Conservation (phyloP, 2,888 invertebrate genomes). For the Sympetrum striolatum region DNA sequence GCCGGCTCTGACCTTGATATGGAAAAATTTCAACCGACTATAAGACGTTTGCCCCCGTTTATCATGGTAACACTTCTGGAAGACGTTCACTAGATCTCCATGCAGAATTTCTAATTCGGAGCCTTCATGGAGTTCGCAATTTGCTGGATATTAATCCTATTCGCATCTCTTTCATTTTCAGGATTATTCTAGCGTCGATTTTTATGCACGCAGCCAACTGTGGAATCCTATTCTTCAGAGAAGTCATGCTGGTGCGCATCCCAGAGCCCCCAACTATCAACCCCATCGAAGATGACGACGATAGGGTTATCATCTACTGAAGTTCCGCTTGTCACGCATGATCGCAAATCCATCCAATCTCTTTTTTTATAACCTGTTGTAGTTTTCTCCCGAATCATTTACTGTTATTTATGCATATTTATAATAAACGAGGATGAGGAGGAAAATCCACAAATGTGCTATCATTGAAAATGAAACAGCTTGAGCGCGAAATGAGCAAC, state of each 20-base stretch:
- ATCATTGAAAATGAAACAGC: no score
- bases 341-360: not conserved
- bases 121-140: no score
- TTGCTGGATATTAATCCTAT: no score
- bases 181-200: conserved; percentile 55
- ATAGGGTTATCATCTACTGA: conserved; percentile 52
- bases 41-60: no score
- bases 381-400: not conserved
- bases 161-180: conserved; percentile 48
- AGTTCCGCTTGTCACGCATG: not conserved
- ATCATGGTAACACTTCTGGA: no score
- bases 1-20: no score
- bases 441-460: no score
- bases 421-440: not conserved
- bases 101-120: no score
- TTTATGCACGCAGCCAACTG: conserved; percentile 55
- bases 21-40: no score
- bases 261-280: conserved; percentile 53
- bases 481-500: no score
- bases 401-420: not conserved
- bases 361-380: not conserved
- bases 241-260: conserved; percentile 55
- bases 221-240: conserved; percentile 55
- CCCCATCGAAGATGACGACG: conserved; percentile 57
- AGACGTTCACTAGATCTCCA: no score